Percentiles rank a stretch among this genome's conserved stretches.
phyloP scores from a whole-genome alignment of 2,797 vertebrate species.

The Eremophila alpestris region DNA sequence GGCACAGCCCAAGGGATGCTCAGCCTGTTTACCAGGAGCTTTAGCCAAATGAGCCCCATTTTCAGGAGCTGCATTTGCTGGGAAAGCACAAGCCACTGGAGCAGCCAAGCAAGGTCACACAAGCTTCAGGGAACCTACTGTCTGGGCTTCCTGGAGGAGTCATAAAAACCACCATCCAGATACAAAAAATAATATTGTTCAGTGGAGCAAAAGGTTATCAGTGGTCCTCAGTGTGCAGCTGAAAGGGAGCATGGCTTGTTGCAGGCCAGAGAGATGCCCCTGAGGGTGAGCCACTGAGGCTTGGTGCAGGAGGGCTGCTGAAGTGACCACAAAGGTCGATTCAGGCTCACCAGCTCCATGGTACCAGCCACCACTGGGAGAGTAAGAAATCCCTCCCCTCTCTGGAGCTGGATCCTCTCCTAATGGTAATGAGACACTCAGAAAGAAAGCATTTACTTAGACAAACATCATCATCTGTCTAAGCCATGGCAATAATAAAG shows the following conservation, averaged over 20 bases:
- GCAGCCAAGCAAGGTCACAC: neutral
- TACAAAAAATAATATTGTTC: slow-evolving; percentile 64
- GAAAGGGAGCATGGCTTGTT: neutral
- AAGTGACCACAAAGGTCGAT: neutral
- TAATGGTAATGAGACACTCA: slow-evolving; percentile 56
- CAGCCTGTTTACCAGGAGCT: neutral
- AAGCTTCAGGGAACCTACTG: neutral
- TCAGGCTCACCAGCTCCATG: neutral
- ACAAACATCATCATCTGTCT: slow-evolving; percentile 65
- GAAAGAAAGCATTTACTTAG: slow-evolving; percentile 61
- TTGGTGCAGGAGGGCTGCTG: neutral
- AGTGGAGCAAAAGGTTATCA: slow-evolving; percentile 64
- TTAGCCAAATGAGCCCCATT: neutral
- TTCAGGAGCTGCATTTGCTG: neutral
- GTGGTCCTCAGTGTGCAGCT: slow-evolving; percentile 21
- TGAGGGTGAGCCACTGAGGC: neutral
- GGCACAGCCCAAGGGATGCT: neutral
- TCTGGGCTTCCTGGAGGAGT: slow-evolving; percentile 42
- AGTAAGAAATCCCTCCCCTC: neutral
- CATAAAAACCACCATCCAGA: slow-evolving; percentile 52
- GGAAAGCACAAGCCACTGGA: neutral
- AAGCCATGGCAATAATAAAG: slow-evolving; percentile 60
- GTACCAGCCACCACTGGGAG: neutral
- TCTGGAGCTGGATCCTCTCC: slow-evolving; percentile 44
- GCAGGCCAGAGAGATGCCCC: neutral